phyloP scores from a whole-genome alignment of 2,888 invertebrate genomes.

The Tineola bisselliella region DNA sequence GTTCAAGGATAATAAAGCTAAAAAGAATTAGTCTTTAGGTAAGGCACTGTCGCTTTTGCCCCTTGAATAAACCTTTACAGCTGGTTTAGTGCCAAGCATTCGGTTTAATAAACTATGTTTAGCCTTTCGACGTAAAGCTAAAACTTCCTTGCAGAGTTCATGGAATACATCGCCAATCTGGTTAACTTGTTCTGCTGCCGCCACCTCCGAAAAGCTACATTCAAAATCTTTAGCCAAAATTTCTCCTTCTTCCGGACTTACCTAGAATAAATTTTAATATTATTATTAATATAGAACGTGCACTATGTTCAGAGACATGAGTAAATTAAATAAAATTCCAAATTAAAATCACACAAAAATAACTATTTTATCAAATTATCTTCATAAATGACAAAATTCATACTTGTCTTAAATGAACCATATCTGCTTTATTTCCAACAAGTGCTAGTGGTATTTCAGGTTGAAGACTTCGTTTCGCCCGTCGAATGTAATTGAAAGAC shows the following conservation, averaged over 20 bases:
- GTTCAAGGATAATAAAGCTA: not conserved
- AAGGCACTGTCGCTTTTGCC: slow-evolving; percentile 91
- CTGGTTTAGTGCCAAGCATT: slow-evolving; percentile 81
- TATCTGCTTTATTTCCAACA: slow-evolving; percentile 91
- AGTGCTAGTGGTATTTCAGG: slow-evolving; percentile 82
- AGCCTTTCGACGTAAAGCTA: slow-evolving; percentile 80
- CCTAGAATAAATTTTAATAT: slow-evolving; percentile 36
- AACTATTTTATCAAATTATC: no score
- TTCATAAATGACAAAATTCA: no score
- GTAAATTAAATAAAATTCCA: no score
- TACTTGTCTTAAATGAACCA: slow-evolving; percentile 86
- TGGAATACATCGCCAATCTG: slow-evolving; percentile 87
- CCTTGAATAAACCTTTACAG: slow-evolving; percentile 78
- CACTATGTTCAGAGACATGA: no score
- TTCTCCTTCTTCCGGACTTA: slow-evolving; percentile 88
- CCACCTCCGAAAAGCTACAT: slow-evolving; percentile 87
- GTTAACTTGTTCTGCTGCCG: slow-evolving; percentile 87
- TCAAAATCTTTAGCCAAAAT: slow-evolving; percentile 89
- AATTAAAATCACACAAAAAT: no score
- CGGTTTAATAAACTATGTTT: slow-evolving; percentile 86
- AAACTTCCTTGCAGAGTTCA: slow-evolving; percentile 84
- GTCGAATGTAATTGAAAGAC: slow-evolving; percentile 84
- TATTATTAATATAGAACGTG: not conserved
- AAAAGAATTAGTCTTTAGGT: slow-evolving; percentile 74
- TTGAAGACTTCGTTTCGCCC: slow-evolving; percentile 75